Percentiles rank a stretch among this genome's conserved stretches.
These are phyloP conservation scores for Leucoraja erinaceus DNA, from an alignment of 2,113 vertebrate species.

Conservation along the genomic window DNA sequence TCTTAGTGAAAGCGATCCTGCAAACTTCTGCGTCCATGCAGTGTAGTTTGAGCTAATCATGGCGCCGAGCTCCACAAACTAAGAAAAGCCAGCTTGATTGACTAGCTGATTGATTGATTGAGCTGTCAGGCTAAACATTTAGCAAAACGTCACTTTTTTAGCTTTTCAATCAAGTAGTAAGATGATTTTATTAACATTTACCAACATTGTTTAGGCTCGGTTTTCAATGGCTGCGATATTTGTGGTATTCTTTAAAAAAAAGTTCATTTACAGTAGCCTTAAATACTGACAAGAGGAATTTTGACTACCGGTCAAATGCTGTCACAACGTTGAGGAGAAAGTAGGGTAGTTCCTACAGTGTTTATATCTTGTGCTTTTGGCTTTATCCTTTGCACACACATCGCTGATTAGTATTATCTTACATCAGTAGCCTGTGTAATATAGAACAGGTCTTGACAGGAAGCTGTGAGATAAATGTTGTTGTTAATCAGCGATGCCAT, in stretches of 20 bases:
- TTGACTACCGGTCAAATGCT: neutral
- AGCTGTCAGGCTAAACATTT: constrained; percentile 62
- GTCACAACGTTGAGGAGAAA: neutral
- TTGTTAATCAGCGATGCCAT: neutral
- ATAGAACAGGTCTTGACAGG: neutral
- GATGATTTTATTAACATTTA: constrained; percentile 49
- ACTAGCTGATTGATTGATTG: constrained; percentile 69
- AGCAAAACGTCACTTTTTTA: constrained; percentile 34
- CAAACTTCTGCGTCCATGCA: constrained; percentile 44
- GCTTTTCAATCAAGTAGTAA: constrained; percentile 38
- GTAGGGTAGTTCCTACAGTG: neutral
- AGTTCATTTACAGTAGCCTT: neutral
- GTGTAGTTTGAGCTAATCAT: constrained; percentile 55
- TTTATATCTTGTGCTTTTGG: neutral
- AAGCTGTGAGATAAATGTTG: constrained; percentile 1
- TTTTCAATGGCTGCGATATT: neutral
- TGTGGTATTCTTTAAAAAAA: neutral
- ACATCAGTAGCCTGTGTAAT: neutral
- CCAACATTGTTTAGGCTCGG: constrained; percentile 14
- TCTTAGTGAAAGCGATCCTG: constrained; percentile 34
- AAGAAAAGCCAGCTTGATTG: constrained; percentile 73
- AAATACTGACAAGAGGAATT: neutral
- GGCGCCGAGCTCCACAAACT: constrained; percentile 59
- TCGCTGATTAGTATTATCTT: neutral
- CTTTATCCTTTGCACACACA: neutral